Evolutionary conservation across 2,113 vertebrate species (phyloP).

Genomic region (Lepisosteus osseus): DNA sequence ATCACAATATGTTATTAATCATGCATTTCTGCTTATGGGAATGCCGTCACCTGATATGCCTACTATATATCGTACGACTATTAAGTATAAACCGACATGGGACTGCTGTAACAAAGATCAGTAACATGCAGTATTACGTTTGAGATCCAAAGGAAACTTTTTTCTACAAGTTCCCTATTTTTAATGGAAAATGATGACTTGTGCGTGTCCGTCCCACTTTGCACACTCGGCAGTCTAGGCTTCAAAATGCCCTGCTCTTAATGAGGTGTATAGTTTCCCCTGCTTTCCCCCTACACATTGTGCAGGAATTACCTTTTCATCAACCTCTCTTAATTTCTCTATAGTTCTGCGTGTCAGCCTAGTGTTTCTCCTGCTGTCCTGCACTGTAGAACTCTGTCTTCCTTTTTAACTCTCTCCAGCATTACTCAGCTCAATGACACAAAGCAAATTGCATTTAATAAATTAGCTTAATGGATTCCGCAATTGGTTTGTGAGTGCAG

Average conservation of each 20-base stretch:
- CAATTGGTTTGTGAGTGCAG: conserved; percentile 81
- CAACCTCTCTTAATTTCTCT: conserved; percentile 55
- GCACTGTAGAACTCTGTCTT: conserved; percentile 56
- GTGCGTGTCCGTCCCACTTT: too few species aligned
- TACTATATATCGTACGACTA: conserved; percentile 1
- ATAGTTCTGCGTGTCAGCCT: conserved; percentile 62
- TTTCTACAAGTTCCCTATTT: background rate
- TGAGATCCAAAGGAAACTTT: background rate
- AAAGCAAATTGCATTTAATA: conserved; percentile 92
- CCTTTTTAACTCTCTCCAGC: conserved; percentile 66
- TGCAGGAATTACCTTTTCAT: conserved; percentile 45
- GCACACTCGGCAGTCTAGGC: too few species aligned
- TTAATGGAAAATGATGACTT: too few species aligned
- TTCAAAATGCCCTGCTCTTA: too few species aligned
- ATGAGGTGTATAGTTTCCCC: too few species aligned
- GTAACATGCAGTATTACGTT: background rate
- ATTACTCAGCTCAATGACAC: conserved; percentile 86
- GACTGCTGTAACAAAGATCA: background rate
- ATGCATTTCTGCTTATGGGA: conserved; percentile 41
- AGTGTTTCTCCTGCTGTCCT: conserved; percentile 50
- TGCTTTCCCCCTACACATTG: conserved; percentile 28
- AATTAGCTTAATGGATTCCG: conserved; percentile 92
- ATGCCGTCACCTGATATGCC: conserved; percentile 11
- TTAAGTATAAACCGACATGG: background rate
- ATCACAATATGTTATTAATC: conserved; percentile 46